Conservation (phyloP, 2,797 vertebrate species). For the Anisognathus igniventris region DNA sequence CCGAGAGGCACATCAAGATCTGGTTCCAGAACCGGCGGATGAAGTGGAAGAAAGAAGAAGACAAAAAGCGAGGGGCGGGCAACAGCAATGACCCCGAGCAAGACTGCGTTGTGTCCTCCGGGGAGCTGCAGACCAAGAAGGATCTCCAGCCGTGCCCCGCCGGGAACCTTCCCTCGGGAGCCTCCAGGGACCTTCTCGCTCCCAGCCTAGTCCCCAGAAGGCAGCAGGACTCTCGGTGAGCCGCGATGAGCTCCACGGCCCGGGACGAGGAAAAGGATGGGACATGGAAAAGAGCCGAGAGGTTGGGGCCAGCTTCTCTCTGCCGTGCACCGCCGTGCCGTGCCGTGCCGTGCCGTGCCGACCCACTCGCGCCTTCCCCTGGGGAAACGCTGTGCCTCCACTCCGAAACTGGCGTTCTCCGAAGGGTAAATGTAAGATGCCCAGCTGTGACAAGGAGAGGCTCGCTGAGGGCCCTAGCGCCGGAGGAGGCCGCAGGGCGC, state of each 20-base stretch:
- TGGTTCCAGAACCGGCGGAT: conserved; percentile 99
- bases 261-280: neutral
- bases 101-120: conserved; percentile 90
- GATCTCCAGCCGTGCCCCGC: conserved; percentile 28
- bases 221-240: conserved; percentile 71
- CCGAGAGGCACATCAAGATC: conserved; percentile 97
- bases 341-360: neutral
- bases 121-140: conserved; percentile 79
- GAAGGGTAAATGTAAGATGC: neutral
- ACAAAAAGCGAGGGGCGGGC: conserved; percentile 79
- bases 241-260: neutral
- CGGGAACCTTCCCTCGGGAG: neutral
- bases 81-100: conserved; percentile 82
- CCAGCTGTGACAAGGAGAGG: neutral
- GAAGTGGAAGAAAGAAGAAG: conserved; percentile 99
- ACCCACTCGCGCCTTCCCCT: neutral
- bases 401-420: neutral
- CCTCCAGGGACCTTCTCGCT: conserved; percentile 55
- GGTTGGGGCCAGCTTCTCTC: neutral
- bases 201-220: conserved; percentile 63
- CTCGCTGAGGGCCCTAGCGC: neutral
- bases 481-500: neutral
- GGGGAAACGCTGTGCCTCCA: neutral
- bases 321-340: neutral
- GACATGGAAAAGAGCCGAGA: neutral